Percentiles rank a stretch among this genome's conserved stretches.
Evolutionary conservation across 37 sponge, comb jelly and placozoan genomes (phyloP).

Genomic region (Amphimedon queenslandica): DNA sequence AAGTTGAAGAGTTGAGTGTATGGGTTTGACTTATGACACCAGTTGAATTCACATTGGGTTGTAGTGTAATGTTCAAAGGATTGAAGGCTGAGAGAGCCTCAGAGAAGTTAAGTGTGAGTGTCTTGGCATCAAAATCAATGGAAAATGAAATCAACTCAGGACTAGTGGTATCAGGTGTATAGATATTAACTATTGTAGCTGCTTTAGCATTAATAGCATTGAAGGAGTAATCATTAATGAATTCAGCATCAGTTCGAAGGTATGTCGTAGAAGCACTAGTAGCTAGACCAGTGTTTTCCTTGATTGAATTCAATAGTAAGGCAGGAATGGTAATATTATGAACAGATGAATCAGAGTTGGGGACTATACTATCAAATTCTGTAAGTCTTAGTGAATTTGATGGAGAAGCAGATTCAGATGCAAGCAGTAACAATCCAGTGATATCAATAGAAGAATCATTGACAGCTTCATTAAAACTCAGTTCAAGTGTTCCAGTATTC

Average conservation of each 20-base stretch:
- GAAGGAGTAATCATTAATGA: constrained; percentile 62
- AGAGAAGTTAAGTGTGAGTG: constrained; percentile 45
- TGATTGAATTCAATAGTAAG: constrained; percentile 54
- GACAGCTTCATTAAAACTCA: constrained; percentile 77
- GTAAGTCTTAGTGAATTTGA: constrained; percentile 11
- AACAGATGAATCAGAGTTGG: constrained; percentile 60
- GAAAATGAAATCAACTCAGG: constrained; percentile 48
- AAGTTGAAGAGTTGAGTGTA: constrained; percentile 26
- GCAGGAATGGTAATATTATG: constrained; percentile 32
- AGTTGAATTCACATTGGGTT: constrained; percentile 72
- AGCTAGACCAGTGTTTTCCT: constrained; percentile 43
- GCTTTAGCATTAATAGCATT: constrained; percentile 18
- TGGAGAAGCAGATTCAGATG: neutral
- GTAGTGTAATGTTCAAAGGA: constrained; percentile 42
- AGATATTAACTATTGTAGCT: constrained; percentile 12
- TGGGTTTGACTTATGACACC: constrained; percentile 21
- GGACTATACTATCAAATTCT: constrained; percentile 10
- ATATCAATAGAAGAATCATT: constrained; percentile 45
- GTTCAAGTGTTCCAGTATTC: constrained; percentile 30
- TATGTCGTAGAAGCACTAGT: constrained; percentile 40
- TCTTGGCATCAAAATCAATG: constrained; percentile 40
- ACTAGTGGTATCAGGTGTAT: constrained; percentile 44
- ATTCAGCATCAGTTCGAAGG: constrained; percentile 34
- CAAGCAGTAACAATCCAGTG: constrained; percentile 22
- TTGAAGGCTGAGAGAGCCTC: constrained; percentile 54